phyloP scores from a whole-genome alignment of 2,113 vertebrate genomes.

The Antechinus flavipes region DNA sequence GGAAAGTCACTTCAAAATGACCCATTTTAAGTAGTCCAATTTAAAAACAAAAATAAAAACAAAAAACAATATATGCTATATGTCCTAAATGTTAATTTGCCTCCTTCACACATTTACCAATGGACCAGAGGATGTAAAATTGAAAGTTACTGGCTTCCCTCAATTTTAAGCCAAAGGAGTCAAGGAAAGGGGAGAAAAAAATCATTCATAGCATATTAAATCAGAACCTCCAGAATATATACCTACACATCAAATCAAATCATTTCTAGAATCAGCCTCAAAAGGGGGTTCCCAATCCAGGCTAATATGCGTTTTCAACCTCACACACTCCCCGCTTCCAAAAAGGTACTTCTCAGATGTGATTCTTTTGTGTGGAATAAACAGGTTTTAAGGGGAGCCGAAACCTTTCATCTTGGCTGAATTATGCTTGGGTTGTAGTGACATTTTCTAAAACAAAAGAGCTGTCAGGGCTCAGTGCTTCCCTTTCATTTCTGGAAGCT shows the following conservation, averaged over 20 bases:
- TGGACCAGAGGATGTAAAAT: background rate
- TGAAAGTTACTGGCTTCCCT: background rate
- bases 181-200: background rate
- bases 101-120: background rate
- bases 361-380: background rate
- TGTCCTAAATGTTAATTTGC: background rate
- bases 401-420: background rate
- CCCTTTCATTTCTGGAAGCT: background rate
- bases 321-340: background rate
- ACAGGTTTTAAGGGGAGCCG: background rate
- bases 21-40: background rate
- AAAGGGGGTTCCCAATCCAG: background rate
- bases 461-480: background rate
- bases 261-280: background rate
- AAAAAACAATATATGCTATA: background rate
- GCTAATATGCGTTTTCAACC: background rate
- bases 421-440: background rate
- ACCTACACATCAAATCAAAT: background rate
- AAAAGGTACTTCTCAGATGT: background rate
- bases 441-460: background rate
- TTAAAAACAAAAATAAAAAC: too few species aligned
- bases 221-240: background rate
- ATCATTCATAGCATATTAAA: background rate
- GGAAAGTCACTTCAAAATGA: background rate
- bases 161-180: background rate